Evolutionary conservation across 2,888 invertebrate genomes (phyloP).

Genomic region (Fragum whitleyi): DNA sequence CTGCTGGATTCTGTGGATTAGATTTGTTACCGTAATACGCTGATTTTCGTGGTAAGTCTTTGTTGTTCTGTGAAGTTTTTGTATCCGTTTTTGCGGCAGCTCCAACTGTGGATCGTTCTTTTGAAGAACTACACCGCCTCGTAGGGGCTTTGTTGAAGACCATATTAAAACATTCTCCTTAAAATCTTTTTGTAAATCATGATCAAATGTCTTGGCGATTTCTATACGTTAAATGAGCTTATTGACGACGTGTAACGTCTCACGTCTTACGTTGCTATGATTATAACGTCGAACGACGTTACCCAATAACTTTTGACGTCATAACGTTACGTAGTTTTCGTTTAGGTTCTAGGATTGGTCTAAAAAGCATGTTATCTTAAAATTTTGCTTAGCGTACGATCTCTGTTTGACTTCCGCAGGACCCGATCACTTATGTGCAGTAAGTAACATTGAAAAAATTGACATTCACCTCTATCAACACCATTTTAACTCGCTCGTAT

Average conservation of each 20-base stretch:
- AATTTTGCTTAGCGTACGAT: too few species aligned
- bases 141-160: background rate
- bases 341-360: too few species aligned
- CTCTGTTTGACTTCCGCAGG: too few species aligned
- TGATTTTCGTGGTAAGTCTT: constrained; percentile 11
- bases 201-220: background rate
- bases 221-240: too few species aligned
- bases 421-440: too few species aligned
- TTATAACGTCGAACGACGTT: background rate
- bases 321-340: background rate
- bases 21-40: constrained; percentile 20
- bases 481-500: too few species aligned
- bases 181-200: background rate
- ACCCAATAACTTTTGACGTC: background rate
- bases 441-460: too few species aligned
- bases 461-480: too few species aligned
- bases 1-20: background rate
- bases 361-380: too few species aligned
- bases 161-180: background rate
- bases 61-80: background rate
- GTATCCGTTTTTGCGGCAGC: background rate
- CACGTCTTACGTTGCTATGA: background rate
- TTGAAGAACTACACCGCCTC: constrained; percentile 6
- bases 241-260: too few species aligned
- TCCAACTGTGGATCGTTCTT: background rate